Evolutionary conservation across 2,113 vertebrate genomes (phyloP).

Genomic region (Haplotaxodon microlepis): DNA sequence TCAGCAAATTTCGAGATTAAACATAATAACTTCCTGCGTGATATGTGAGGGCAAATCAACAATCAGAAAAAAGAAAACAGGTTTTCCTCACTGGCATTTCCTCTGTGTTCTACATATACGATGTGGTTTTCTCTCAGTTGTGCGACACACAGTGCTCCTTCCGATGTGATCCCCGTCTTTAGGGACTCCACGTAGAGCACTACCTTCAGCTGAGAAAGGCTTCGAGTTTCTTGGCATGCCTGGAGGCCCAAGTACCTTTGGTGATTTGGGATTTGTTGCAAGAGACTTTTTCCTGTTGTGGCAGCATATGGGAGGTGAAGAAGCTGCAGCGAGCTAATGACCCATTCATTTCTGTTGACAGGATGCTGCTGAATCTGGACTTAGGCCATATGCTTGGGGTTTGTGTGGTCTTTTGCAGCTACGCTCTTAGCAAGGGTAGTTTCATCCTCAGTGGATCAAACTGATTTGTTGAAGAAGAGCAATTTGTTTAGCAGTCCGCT

Average conservation of each 20-base stretch:
- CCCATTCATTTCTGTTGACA: slow-evolving; percentile 49
- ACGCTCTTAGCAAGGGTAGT: neutral
- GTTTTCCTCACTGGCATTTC: neutral
- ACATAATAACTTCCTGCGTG: neutral
- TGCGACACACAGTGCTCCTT: neutral
- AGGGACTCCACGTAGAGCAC: slow-evolving; percentile 5
- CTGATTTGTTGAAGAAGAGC: slow-evolving; percentile 7
- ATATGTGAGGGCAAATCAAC: neutral
- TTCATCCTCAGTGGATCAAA: slow-evolving; percentile 1
- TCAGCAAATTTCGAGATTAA: neutral
- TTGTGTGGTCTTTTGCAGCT: slow-evolving; percentile 13
- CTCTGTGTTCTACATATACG: neutral
- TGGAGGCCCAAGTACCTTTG: slow-evolving; percentile 29
- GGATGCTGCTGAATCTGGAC: slow-evolving; percentile 21
- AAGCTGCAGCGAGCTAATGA: slow-evolving; percentile 40
- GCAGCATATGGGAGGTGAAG: slow-evolving; percentile 20
- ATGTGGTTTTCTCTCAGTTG: neutral
- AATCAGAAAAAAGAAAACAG: neutral
- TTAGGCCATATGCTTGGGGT: neutral
- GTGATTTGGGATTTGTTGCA: slow-evolving; percentile 42
- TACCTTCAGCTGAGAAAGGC: slow-evolving; percentile 3
- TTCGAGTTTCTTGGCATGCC: slow-evolving; percentile 25
- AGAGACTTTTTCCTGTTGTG: slow-evolving; percentile 27
- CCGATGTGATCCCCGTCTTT: slow-evolving; percentile 5
- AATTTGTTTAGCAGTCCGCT: slow-evolving; percentile 13